A percentile compares a stretch with the other conserved stretches of the same genome.
Evolutionary conservation across 1,140 invertebrate species (phyloP).

Genomic region (Bombus superbus): DNA sequence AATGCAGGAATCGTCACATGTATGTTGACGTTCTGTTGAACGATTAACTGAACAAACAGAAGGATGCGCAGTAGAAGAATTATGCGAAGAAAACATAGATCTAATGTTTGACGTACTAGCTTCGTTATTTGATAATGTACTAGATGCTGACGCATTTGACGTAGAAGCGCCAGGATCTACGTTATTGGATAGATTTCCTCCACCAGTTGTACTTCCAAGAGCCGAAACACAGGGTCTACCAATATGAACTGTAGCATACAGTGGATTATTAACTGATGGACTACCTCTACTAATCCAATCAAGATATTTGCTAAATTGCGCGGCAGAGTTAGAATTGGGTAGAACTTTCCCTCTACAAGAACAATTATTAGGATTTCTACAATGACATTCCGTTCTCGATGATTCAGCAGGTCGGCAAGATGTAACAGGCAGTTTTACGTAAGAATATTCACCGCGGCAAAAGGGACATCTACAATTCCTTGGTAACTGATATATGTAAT

Average conservation of each 20-base stretch:
- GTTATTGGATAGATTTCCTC: constrained; percentile 38
- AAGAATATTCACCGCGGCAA: constrained; percentile 75
- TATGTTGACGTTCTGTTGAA: constrained; percentile 71
- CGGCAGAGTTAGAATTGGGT: constrained; percentile 71
- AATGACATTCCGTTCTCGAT: constrained; percentile 72
- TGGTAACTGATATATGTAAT: constrained; percentile 79
- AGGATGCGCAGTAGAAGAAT: constrained; percentile 66
- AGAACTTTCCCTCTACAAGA: constrained; percentile 69
- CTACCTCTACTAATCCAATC: constrained; percentile 70
- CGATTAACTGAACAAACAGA: constrained; percentile 58
- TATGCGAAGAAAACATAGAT: constrained; percentile 50
- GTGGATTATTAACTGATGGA: constrained; percentile 74
- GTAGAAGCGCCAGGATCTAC: constrained; percentile 51
- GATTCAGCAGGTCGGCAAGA: constrained; percentile 68
- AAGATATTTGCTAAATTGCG: constrained; percentile 73
- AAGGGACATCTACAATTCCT: constrained; percentile 75
- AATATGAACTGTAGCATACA: constrained; percentile 77
- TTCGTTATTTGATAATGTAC: constrained; percentile 42
- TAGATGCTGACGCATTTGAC: constrained; percentile 45
- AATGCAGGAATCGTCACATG: constrained; percentile 79
- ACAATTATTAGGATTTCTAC: constrained; percentile 71
- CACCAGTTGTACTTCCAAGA: constrained; percentile 48
- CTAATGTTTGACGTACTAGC: constrained; percentile 55
- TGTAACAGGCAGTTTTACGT: constrained; percentile 70
- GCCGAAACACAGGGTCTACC: constrained; percentile 69